A percentile compares a stretch with the other conserved stretches of the same genome.
phyloP scores from a whole-genome alignment of 2,888 invertebrate species.

The Lasioglossum malachurum region DNA sequence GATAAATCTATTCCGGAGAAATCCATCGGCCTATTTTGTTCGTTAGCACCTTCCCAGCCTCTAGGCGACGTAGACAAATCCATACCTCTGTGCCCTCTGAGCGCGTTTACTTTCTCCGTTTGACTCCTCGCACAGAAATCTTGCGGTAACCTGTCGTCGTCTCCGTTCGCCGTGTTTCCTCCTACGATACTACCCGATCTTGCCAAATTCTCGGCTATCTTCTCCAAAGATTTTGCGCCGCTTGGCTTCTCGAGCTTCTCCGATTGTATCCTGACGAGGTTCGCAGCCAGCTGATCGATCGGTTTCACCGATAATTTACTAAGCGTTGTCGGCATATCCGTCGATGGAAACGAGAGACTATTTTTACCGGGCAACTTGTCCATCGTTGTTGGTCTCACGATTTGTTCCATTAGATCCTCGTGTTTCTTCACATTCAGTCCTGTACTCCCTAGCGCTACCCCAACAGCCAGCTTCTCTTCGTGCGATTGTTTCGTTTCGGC shows the following conservation, averaged over 20 bases:
- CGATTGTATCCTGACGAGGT: slow-evolving; percentile 80
- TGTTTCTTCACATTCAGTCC: slow-evolving; percentile 56
- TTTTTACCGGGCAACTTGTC: slow-evolving; percentile 67
- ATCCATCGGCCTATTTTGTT: slow-evolving; percentile 78
- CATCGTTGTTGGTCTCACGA: slow-evolving; percentile 48
- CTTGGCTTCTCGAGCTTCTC: slow-evolving; percentile 79
- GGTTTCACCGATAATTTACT: slow-evolving; percentile 80
- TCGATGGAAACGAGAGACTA: slow-evolving; percentile 52
- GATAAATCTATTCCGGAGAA: slow-evolving; percentile 83
- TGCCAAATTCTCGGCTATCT: slow-evolving; percentile 83
- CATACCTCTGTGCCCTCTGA: slow-evolving; percentile 78
- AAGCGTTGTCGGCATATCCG: slow-evolving; percentile 62
- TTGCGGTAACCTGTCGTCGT: slow-evolving; percentile 73
- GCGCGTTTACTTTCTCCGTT: slow-evolving; percentile 58
- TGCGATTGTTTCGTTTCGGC: slow-evolving; percentile 73
- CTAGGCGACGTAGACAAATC: slow-evolving; percentile 80
- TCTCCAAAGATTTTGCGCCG: slow-evolving; percentile 79
- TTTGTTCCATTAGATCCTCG: slow-evolving; percentile 61
- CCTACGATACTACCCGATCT: slow-evolving; percentile 76
- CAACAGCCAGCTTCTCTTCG: slow-evolving; percentile 67
- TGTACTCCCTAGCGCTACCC: slow-evolving; percentile 41
- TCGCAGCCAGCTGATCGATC: slow-evolving; percentile 82
- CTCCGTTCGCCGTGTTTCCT: slow-evolving; percentile 68
- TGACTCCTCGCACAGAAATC: slow-evolving; percentile 69
- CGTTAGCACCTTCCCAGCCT: slow-evolving; percentile 77